phyloP scores from a whole-genome alignment of 2,113 vertebrate species.

The Anolis carolinensis region DNA sequence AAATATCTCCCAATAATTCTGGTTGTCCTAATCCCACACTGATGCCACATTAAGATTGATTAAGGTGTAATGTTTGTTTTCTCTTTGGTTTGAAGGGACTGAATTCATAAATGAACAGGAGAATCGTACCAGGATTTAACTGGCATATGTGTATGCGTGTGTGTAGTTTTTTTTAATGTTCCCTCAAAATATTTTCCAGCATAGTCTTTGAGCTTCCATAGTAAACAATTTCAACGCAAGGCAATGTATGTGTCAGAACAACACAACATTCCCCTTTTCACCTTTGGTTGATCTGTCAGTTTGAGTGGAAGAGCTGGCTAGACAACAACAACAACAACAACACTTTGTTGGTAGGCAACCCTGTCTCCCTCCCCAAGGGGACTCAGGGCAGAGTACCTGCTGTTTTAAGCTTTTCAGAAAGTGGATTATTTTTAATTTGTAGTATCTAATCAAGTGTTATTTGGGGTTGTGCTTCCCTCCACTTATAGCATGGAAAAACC shows the following conservation, averaged over 20 bases:
- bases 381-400: too few relatives aligned
- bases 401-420: too few relatives aligned
- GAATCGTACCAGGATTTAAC: background rate
- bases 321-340: too few relatives aligned
- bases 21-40: background rate
- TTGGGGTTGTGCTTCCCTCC: background rate
- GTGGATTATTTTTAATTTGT: background rate
- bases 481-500: constrained; percentile 22
- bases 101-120: background rate
- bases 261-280: background rate
- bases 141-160: background rate
- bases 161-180: background rate
- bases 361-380: too few relatives aligned
- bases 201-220: background rate
- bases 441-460: background rate
- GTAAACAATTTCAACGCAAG: background rate
- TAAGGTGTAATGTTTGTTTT: background rate
- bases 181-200: background rate
- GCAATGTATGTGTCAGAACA: background rate
- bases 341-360: too few relatives aligned
- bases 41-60: background rate
- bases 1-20: background rate
- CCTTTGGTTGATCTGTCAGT: too few relatives aligned
- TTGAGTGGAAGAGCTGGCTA: too few relatives aligned
- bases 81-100: background rate